Evolutionary conservation across 2,888 invertebrate species (phyloP).

Genomic region (Autographa gamma): DNA sequence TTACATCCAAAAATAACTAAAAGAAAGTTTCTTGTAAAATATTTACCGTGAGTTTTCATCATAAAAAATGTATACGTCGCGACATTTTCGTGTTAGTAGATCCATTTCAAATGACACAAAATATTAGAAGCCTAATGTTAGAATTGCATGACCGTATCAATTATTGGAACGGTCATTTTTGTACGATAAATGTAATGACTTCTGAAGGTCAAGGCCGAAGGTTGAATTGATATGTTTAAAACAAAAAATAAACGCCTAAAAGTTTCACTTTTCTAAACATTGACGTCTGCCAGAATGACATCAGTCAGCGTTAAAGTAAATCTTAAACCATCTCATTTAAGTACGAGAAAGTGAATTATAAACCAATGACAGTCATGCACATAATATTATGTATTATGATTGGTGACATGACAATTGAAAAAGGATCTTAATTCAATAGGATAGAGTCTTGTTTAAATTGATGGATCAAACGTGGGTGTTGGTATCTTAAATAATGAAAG

Average conservation of each 20-base stretch:
- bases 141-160: constrained; percentile 43
- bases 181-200: constrained; percentile 17
- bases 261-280: background rate
- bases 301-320: background rate
- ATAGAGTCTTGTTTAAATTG: constrained; percentile 22
- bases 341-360: constrained; percentile 45
- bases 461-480: constrained; percentile 22
- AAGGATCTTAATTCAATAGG: background rate
- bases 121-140: constrained; percentile 35
- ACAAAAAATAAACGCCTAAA: background rate
- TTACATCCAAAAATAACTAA: constrained; percentile 6
- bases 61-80: constrained; percentile 5
- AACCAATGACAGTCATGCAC: constrained; percentile 9
- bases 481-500: constrained; percentile 65
- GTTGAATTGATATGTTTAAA: constrained; percentile 16
- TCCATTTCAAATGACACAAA: constrained; percentile 1
- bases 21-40: constrained; percentile 22
- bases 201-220: constrained; percentile 39
- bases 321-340: constrained; percentile 8
- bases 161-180: constrained; percentile 19
- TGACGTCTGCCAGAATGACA: background rate
- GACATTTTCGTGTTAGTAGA: background rate
- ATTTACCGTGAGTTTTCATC: too few relatives aligned
- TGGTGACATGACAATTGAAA: constrained; percentile 14
- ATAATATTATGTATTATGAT: constrained; percentile 7